Percentiles rank a stretch among this genome's conserved stretches.
phyloP scores from a whole-genome alignment of 2,113 vertebrate species.

The Dasyornis broadbenti region DNA sequence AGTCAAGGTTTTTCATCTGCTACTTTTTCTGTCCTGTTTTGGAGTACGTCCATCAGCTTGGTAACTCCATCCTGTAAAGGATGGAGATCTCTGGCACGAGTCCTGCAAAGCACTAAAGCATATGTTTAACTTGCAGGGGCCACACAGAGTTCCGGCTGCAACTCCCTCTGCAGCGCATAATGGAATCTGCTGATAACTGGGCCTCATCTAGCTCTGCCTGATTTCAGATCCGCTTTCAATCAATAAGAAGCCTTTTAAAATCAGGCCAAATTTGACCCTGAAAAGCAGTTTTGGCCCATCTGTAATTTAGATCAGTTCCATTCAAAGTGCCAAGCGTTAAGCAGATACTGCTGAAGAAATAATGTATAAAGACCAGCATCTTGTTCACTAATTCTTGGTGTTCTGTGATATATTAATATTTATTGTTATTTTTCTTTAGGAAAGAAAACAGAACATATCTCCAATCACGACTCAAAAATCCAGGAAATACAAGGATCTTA shows the following conservation, averaged over 20 bases:
- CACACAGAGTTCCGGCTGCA: background rate
- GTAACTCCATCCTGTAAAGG: constrained; percentile 1
- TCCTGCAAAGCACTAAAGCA: constrained; percentile 58
- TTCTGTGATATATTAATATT: background rate
- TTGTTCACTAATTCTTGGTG: background rate
- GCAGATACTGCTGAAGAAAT: background rate
- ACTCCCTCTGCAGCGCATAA: background rate
- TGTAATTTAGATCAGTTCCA: constrained; percentile 8
- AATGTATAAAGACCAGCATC: background rate
- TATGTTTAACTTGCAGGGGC: constrained; percentile 7
- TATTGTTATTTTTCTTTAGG: background rate
- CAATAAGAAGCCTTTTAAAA: constrained; percentile 49
- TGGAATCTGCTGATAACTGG: constrained; percentile 40
- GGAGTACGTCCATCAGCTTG: constrained; percentile 20
- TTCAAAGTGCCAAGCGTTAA: background rate
- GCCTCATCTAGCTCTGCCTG: background rate
- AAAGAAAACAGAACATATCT: background rate
- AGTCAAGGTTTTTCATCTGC: background rate
- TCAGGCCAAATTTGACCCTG: background rate
- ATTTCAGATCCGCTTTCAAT: constrained; percentile 51
- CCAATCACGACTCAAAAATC: background rate
- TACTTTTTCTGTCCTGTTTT: background rate
- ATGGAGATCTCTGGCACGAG: constrained; percentile 39
- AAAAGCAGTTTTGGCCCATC: constrained; percentile 4
- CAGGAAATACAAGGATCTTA: background rate